Evolutionary conservation across 2,888 invertebrate species (phyloP).

Genomic region (Spilarctia lutea): DNA sequence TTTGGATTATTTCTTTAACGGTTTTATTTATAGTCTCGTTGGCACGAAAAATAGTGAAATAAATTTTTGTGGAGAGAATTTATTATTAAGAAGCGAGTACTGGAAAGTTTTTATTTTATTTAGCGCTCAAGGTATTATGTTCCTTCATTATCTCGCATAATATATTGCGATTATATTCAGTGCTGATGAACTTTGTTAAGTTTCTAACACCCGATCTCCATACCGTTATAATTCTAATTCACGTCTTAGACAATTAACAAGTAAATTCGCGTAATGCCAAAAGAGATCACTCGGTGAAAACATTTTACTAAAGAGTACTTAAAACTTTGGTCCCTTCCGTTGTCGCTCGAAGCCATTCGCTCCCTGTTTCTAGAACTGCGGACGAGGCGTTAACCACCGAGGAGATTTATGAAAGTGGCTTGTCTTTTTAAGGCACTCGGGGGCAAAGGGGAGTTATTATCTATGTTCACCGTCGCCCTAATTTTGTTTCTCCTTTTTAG

Average conservation of each 20-base stretch:
- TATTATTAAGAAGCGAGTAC: conserved; percentile 33
- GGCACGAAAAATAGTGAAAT: conserved; percentile 38
- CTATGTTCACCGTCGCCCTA: conserved; percentile 68
- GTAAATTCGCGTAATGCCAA: conserved; percentile 67
- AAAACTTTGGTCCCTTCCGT: conserved; percentile 71
- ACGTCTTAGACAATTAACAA: conserved; percentile 65
- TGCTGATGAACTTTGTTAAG: conserved; percentile 39
- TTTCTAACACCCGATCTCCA: conserved; percentile 46
- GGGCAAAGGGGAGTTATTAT: conserved; percentile 73
- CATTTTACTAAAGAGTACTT: conserved; percentile 76
- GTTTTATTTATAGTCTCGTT: conserved; percentile 26
- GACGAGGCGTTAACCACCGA: conserved; percentile 78
- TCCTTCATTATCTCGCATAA: conserved; percentile 35
- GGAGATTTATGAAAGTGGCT: conserved; percentile 78
- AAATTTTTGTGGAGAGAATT: conserved; percentile 19
- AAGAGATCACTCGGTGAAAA: conserved; percentile 73
- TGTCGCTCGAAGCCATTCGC: conserved; percentile 68
- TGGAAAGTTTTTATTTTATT: conserved; percentile 39
- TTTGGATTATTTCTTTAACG: conserved; percentile 31
- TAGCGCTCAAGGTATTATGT: conserved; percentile 34
- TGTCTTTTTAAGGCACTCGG: conserved; percentile 73
- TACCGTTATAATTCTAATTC: conserved; percentile 50
- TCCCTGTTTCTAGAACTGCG: conserved; percentile 74
- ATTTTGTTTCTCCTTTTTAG: conserved; percentile 68
- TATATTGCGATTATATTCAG: conserved; percentile 51